These are phyloP conservation scores for Tetranychus truncatus DNA, from an alignment of 2,888 invertebrate species.

Conservation along the genomic window DNA sequence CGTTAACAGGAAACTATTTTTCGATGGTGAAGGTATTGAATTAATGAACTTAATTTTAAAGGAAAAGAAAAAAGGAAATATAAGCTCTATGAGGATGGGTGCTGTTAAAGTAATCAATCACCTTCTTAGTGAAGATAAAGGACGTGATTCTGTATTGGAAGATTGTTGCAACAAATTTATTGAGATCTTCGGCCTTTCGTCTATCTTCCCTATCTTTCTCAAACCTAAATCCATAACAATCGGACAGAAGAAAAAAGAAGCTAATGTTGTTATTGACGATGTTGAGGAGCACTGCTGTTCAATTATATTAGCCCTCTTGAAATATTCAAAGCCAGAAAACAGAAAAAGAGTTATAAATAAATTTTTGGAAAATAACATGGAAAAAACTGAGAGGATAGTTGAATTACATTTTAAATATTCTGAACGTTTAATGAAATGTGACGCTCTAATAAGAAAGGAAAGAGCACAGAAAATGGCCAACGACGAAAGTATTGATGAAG, in stretches of 20 bases:
- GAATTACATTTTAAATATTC: slow-evolving; percentile 93
- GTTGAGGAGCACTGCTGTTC: slow-evolving; percentile 22
- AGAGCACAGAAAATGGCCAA: slow-evolving; percentile 28
- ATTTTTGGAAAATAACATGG: slow-evolving; percentile 80
- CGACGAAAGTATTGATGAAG: slow-evolving; percentile 44
- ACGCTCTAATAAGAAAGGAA: slow-evolving; percentile 49
- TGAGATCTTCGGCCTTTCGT: slow-evolving; percentile 82
- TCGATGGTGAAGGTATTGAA: slow-evolving; percentile 90
- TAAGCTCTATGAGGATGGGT: slow-evolving; percentile 49
- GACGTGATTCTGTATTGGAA: slow-evolving; percentile 52
- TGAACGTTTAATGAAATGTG: slow-evolving; percentile 69
- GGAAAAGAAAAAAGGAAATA: slow-evolving; percentile 28
- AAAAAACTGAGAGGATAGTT: slow-evolving; percentile 65
- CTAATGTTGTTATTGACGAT: slow-evolving; percentile 27
- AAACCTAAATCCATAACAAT: slow-evolving; percentile 50
- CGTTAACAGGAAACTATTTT: slow-evolving; percentile 67
- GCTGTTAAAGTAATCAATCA: slow-evolving; percentile 94
- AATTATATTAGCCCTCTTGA: slow-evolving; percentile 20
- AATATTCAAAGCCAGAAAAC: slow-evolving; percentile 56
- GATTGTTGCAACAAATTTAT: slow-evolving; percentile 64
- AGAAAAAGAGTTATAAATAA: slow-evolving; percentile 63
- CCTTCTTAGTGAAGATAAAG: slow-evolving; percentile 80
- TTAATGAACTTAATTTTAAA: slow-evolving; percentile 96
- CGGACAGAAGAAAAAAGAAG: slow-evolving; percentile 44
- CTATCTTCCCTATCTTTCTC: slow-evolving; percentile 96